phyloP scores from a whole-genome alignment of 2,888 invertebrate species.

The Lasioglossum oenotherae region DNA sequence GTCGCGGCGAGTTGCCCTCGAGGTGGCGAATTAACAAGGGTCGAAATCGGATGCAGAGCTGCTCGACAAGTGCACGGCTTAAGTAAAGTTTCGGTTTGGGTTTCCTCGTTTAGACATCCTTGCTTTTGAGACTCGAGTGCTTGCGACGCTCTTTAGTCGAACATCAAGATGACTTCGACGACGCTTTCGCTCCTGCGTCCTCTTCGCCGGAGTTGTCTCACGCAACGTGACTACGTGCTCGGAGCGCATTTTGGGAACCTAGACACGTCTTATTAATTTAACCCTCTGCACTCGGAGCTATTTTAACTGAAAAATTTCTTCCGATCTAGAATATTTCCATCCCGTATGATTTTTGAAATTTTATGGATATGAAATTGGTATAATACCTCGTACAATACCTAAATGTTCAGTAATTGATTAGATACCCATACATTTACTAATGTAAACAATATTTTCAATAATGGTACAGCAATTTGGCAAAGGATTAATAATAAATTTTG shows the following conservation, averaged over 20 bases:
- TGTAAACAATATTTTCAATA: no score
- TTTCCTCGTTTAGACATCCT: constrained; percentile 1
- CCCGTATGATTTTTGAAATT: no score
- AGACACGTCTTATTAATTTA: no score
- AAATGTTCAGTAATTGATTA: no score
- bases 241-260: not conserved
- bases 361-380: no score
- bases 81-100: constrained; percentile 24
- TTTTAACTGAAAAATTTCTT: no score
- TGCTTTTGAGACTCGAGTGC: not conserved
- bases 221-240: not conserved
- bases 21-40: constrained; percentile 42
- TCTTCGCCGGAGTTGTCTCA: not conserved
- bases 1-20: not conserved
- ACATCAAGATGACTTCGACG: not conserved
- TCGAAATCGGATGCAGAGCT: constrained; percentile 14
- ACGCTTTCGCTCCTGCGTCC: not conserved
- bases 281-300: no score
- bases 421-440: no score
- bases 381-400: no score
- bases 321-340: no score
- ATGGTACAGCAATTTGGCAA: no score
- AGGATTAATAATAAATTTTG: no score
- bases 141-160: constrained; percentile 1
- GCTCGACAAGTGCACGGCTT: constrained; percentile 28